A percentile compares a stretch with the other conserved stretches of the same genome.
phyloP scores from a whole-genome alignment of 2,113 vertebrate species.

The Dryoscopus gambensis region DNA sequence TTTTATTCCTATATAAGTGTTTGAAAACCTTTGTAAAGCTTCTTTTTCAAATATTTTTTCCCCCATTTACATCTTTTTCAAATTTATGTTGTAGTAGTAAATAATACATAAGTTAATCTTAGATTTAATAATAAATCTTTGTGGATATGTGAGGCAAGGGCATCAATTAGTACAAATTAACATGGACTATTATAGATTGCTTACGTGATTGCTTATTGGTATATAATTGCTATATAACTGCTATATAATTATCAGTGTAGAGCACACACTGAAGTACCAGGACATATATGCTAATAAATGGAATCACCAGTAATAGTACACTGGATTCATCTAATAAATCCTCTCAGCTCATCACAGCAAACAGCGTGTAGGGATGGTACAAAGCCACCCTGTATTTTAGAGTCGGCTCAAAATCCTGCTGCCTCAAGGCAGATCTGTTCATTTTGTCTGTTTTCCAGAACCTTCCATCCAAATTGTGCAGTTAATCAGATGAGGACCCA shows the following conservation, averaged over 20 bases:
- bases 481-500: neutral
- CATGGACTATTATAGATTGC: neutral
- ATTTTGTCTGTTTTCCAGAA: neutral
- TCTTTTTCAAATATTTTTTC: neutral
- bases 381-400: neutral
- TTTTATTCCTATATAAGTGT: neutral
- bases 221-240: neutral
- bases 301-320: neutral
- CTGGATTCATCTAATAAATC: neutral
- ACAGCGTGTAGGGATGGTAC: rapidly evolving
- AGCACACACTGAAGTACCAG: neutral
- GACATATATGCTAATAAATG: neutral
- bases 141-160: rapidly evolving
- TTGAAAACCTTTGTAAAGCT: neutral
- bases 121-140: neutral
- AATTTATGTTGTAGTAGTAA: neutral
- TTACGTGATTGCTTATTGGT: neutral
- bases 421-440: neutral
- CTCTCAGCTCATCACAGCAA: neutral
- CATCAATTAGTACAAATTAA: neutral
- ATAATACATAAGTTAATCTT: neutral
- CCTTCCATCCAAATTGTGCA: neutral
- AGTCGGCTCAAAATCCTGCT: neutral
- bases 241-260: neutral
- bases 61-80: neutral